Percentiles rank a stretch among this genome's conserved stretches.
These are phyloP conservation scores for Benitochromis conjunctus DNA, from an alignment of 2,113 vertebrate species.

Conservation along the genomic window DNA sequence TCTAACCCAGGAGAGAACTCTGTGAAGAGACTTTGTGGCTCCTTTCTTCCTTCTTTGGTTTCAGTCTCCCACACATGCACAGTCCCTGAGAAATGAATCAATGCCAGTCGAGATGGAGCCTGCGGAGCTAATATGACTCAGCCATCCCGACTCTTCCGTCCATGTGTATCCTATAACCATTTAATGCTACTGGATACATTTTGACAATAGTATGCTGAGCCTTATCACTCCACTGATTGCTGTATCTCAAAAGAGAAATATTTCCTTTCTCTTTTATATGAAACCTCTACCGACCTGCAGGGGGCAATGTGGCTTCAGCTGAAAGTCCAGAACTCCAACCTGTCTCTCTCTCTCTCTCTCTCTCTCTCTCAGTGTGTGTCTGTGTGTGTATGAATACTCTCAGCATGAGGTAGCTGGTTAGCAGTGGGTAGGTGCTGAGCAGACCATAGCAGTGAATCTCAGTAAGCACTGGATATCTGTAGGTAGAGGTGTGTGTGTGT, in stretches of 20 bases:
- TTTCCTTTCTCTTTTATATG: not conserved
- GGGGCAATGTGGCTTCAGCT: slow-evolving; percentile 51
- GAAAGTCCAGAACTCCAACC: not conserved
- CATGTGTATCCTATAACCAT: not conserved
- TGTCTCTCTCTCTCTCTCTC: not conserved
- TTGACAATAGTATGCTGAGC: not conserved
- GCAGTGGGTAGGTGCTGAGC: slow-evolving; percentile 6
- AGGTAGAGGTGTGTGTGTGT: not conserved
- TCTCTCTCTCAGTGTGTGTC: not conserved
- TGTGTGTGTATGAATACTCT: not conserved
- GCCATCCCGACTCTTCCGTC: not conserved
- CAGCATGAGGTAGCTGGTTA: slow-evolving; percentile 38
- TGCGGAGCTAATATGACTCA: slow-evolving; percentile 16
- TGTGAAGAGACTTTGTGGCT: not conserved
- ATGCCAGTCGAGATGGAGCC: slow-evolving; percentile 18
- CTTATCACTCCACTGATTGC: not conserved
- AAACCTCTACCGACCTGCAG: slow-evolving; percentile 10
- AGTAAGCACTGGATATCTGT: not conserved
- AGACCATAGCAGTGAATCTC: slow-evolving; percentile 18
- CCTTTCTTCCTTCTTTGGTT: not conserved
- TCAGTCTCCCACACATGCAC: not conserved
- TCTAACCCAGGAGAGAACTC: not conserved
- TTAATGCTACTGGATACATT: not conserved
- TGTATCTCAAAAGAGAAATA: not conserved
- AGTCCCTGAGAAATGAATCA: slow-evolving; percentile 41